phyloP scores from a whole-genome alignment of 2,113 vertebrate species.

The Neodon shergylaensis region DNA sequence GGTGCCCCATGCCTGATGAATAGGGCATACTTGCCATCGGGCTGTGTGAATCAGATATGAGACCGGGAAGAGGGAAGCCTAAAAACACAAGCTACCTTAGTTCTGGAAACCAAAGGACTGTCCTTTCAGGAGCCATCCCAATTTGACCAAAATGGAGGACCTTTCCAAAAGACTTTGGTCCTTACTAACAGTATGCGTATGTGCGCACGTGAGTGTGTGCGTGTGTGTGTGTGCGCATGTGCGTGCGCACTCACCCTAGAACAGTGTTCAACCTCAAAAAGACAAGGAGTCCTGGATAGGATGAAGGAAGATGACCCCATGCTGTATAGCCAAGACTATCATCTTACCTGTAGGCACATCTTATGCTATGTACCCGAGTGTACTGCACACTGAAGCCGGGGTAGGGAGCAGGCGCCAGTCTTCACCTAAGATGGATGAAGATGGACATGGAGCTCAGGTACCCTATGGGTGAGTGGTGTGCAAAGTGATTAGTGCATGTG shows the following conservation, averaged over 20 bases:
- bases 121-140: background rate
- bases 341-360: background rate
- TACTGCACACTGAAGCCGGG: background rate
- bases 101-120: background rate
- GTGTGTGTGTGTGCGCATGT: background rate
- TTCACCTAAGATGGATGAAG: background rate
- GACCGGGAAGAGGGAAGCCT: background rate
- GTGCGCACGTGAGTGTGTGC: background rate
- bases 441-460: background rate
- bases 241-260: background rate
- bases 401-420: background rate
- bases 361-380: background rate
- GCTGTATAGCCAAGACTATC: background rate
- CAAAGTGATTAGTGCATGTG: background rate
- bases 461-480: background rate
- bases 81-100: background rate
- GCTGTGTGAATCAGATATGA: background rate
- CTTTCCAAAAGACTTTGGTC: background rate
- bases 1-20: background rate
- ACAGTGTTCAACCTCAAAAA: background rate
- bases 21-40: no score
- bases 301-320: background rate
- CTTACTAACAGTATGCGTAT: background rate
- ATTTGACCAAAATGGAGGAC: background rate
- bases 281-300: background rate